Percentiles rank a stretch among this genome's conserved stretches.
phyloP scores from a whole-genome alignment of 1,140 invertebrate species.

The Fopius arisanus region DNA sequence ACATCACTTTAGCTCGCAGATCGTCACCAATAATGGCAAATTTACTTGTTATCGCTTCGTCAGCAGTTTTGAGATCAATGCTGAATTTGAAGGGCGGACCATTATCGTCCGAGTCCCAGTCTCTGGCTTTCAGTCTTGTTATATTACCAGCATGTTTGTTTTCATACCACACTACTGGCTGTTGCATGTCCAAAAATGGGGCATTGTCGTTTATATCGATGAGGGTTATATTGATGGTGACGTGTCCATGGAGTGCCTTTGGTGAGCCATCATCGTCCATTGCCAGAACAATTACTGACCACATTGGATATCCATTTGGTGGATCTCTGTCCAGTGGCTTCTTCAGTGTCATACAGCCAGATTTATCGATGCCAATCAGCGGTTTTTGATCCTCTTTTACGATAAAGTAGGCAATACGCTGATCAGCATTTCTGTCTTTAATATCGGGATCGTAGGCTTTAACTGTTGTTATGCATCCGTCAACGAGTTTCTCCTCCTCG shows the following conservation, averaged over 20 bases:
- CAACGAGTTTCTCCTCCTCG: conserved; percentile 72
- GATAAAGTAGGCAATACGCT: conserved; percentile 80
- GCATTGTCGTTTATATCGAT: conserved; percentile 91
- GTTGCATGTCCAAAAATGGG: conserved; percentile 80
- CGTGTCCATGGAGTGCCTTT: conserved; percentile 69
- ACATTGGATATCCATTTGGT: conserved; percentile 81
- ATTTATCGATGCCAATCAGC: conserved; percentile 74
- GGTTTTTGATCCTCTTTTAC: conserved; percentile 75
- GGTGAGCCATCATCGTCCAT: conserved; percentile 78
- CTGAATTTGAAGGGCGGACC: conserved; percentile 82
- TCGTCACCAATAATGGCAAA: conserved; percentile 73
- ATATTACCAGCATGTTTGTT: conserved; percentile 76
- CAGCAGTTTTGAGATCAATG: conserved; percentile 74
- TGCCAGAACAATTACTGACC: conserved; percentile 79
- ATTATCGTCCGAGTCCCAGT: conserved; percentile 80
- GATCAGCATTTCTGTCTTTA: conserved; percentile 73
- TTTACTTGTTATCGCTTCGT: conserved; percentile 73
- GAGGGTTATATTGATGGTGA: conserved; percentile 78
- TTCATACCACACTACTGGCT: conserved; percentile 84
- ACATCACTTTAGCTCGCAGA: conserved; percentile 72
- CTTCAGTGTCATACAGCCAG: conserved; percentile 78
- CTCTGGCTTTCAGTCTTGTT: conserved; percentile 76
- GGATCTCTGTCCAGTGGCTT: conserved; percentile 87
- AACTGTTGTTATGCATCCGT: conserved; percentile 66
- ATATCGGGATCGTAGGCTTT: conserved; percentile 86